phyloP scores from a whole-genome alignment of 1,140 invertebrate genomes.

The Caerostris extrusa region DNA sequence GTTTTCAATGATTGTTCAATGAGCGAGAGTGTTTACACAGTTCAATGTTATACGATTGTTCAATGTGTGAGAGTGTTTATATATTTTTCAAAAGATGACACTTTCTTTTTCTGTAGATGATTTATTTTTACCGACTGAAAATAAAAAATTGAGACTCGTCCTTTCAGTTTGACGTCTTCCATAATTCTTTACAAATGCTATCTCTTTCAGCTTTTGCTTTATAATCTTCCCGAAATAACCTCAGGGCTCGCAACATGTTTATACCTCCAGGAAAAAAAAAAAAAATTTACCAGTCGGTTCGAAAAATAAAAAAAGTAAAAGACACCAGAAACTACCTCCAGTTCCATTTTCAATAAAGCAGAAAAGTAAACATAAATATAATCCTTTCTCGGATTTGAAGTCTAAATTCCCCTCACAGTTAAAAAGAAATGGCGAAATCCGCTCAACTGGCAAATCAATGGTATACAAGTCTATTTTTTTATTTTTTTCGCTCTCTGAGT shows the following conservation, averaged over 20 bases:
- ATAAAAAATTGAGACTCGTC: neutral
- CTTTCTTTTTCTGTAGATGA: too few species aligned
- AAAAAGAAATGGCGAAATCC: neutral
- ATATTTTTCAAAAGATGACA: too few species aligned
- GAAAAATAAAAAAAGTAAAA: neutral
- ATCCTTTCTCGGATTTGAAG: slow-evolving; percentile 35
- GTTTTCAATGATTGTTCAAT: too few species aligned
- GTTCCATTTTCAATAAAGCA: slow-evolving; percentile 16
- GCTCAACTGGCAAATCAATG: slow-evolving; percentile 50
- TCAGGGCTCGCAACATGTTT: neutral
- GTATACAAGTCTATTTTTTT: slow-evolving; percentile 11
- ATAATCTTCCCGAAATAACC: neutral
- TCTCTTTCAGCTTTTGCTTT: neutral
- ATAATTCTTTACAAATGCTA: neutral
- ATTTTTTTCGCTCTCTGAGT: neutral
- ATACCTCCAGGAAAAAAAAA: neutral
- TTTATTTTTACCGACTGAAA: neutral
- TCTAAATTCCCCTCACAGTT: slow-evolving; percentile 26
- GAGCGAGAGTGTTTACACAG: too few species aligned
- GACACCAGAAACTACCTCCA: neutral
- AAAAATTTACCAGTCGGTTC: neutral
- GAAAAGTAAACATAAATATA: slow-evolving; percentile 34
- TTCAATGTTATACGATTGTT: too few species aligned
- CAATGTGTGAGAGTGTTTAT: too few species aligned
- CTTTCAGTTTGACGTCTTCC: neutral